Base-by-base conservation (phyloP, 2,888 invertebrate genomes). In the Torymus auratus region DNA sequence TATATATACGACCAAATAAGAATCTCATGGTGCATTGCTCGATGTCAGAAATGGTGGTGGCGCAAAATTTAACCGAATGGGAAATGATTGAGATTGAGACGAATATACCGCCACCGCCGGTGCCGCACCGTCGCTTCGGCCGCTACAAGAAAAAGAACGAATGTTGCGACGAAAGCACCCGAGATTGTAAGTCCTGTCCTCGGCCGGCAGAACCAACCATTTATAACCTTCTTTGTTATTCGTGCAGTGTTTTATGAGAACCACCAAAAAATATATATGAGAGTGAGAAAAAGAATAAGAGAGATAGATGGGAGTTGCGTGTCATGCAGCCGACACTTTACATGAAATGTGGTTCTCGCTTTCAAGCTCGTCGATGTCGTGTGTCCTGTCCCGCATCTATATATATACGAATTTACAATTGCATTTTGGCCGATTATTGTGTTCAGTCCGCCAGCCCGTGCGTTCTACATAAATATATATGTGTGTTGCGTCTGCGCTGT, bases 61-160 rank as follows among this genome's bases (percentile, higher is more conserved):
- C 84, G 87, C 87, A 86, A 88, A 89, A 89, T 89, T 86, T 86
- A 87, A 87, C 90, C 87, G 90, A 90, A 85, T 89, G 90, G 90
- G 88, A 88, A 84, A 83, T 82, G 84, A 86, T 86, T 41, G 82
- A 80, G 20, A 86, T 86, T 41, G 82, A 80, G 20, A 52, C 56
- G 53, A 56, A 61, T 23, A 50, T 28, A 83, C 86, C 85, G 84
- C 87, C 87, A 83, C 83, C 88, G 82, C 83, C 88, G 62, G 84
- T 87, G 84, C 87, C 86, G 85, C 87, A 87, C 84, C 88, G 87
- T 68, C 88, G 83, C 85, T 87, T 80, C 84, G 89, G 90, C 85
- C 89, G 89, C 86, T 91, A 90, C 90, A 91, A 88, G 91, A 91
- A 91, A 91, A 90, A 90, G 86, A 90, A 90, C 88, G 90, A 90